Percentiles rank a stretch among this genome's conserved stretches.
phyloP scores from a whole-genome alignment of 2,888 invertebrate genomes.

The Morpho deidamia region DNA sequence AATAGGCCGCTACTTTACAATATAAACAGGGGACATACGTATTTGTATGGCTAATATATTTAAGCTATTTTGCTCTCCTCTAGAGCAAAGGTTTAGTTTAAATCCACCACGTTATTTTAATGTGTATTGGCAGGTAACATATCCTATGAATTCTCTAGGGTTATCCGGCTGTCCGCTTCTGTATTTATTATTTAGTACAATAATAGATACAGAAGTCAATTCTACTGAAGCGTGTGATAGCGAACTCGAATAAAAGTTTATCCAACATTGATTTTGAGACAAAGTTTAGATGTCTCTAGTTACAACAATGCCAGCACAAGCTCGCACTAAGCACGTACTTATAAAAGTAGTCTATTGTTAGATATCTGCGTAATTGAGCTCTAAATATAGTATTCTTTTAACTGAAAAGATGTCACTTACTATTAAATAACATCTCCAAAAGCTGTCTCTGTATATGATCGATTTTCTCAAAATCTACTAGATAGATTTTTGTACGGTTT shows the following conservation, averaged over 20 bases:
- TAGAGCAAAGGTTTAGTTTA: background rate
- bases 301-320: constrained; percentile 16
- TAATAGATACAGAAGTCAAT: no score
- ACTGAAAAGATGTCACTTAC: no score
- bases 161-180: no score
- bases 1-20: no score
- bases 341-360: background rate
- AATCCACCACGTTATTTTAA: background rate
- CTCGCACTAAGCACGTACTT: constrained; percentile 16
- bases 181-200: no score
- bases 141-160: no score
- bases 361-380: background rate
- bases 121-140: no score
- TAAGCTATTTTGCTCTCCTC: background rate
- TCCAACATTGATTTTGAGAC: constrained; percentile 15
- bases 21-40: no score
- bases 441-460: no score
- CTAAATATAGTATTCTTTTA: background rate
- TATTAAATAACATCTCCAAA: no score
- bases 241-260: constrained; percentile 6
- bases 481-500: no score
- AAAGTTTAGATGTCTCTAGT: constrained; percentile 16
- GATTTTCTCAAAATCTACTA: no score
- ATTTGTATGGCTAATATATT: background rate
- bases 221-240: background rate